phyloP scores from a whole-genome alignment of 2,888 invertebrate species.

The Tineola bisselliella region DNA sequence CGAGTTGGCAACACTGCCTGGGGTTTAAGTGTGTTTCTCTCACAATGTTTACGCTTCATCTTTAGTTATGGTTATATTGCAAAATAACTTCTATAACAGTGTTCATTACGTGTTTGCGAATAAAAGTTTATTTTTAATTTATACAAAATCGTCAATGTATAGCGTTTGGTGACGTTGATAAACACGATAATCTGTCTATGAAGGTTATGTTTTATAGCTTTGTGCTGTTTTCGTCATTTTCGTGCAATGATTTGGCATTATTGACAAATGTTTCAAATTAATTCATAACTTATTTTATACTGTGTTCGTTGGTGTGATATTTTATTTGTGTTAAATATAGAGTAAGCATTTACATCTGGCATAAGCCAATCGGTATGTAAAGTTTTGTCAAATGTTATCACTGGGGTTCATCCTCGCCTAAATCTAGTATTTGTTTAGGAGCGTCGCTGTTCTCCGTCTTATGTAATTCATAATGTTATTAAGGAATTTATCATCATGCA shows the following conservation, averaged over 20 bases:
- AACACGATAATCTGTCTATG: not conserved
- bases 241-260: conserved; percentile 43
- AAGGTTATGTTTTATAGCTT: too few relatives aligned
- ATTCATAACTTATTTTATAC: too few relatives aligned
- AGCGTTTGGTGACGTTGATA: not conserved
- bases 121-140: not conserved
- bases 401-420: not conserved
- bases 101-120: not conserved
- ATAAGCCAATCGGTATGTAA: conserved; percentile 28
- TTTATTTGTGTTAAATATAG: not conserved
- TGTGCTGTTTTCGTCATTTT: not conserved
- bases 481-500: conserved; percentile 29
- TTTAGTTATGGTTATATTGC: too few relatives aligned
- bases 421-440: conserved; percentile 31
- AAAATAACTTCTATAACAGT: too few relatives aligned
- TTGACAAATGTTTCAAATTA: conserved; percentile 21
- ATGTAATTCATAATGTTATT: conserved; percentile 45
- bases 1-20: too few relatives aligned
- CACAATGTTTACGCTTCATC: too few relatives aligned
- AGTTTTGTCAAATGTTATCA: conserved; percentile 10
- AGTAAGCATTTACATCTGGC: conserved; percentile 20
- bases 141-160: not conserved
- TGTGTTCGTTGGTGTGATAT: too few relatives aligned
- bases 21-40: too few relatives aligned
- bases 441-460: conserved; percentile 33